Evolutionary conservation across 2,113 vertebrate species (phyloP).

Genomic region (Tenebrosternarchus preto): DNA sequence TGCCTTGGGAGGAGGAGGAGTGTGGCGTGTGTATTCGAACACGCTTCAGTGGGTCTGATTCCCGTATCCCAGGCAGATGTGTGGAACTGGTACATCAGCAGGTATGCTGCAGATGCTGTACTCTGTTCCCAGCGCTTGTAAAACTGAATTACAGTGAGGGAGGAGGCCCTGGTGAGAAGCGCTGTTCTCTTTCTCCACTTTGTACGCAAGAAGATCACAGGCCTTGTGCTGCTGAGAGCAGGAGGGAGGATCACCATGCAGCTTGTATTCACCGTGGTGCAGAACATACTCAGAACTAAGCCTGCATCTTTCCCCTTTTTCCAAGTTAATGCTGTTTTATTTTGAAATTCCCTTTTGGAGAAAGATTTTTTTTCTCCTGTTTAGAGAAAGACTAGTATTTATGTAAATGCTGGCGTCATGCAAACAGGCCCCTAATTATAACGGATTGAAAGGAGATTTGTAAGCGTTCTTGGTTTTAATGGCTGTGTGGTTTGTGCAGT

Average conservation of each 20-base stretch:
- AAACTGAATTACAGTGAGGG: slow-evolving; percentile 20
- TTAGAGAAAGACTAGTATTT: too few relatives aligned
- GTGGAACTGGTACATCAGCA: slow-evolving; percentile 24
- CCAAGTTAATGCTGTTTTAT: neutral
- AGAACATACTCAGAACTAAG: too few relatives aligned
- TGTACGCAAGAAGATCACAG: neutral
- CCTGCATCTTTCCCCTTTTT: too few relatives aligned
- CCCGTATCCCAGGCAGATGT: neutral
- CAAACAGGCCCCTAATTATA: neutral
- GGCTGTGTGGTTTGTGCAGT: neutral
- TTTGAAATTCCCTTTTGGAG: neutral
- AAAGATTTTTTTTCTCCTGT: too few relatives aligned
- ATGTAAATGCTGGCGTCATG: neutral
- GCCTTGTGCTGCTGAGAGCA: too few relatives aligned
- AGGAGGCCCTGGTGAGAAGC: neutral
- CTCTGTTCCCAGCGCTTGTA: slow-evolving; percentile 6
- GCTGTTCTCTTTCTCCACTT: neutral
- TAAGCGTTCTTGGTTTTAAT: neutral
- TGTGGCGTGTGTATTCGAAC: too few relatives aligned
- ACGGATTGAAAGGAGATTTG: neutral
- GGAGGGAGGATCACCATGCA: neutral
- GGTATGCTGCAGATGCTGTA: slow-evolving; percentile 12
- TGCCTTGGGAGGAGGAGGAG: too few relatives aligned
- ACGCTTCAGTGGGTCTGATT: neutral
- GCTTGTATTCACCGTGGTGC: too few relatives aligned